These are phyloP conservation scores for Egretta garzetta DNA, from an alignment of 2,113 vertebrate genomes.

Conservation along the genomic window DNA sequence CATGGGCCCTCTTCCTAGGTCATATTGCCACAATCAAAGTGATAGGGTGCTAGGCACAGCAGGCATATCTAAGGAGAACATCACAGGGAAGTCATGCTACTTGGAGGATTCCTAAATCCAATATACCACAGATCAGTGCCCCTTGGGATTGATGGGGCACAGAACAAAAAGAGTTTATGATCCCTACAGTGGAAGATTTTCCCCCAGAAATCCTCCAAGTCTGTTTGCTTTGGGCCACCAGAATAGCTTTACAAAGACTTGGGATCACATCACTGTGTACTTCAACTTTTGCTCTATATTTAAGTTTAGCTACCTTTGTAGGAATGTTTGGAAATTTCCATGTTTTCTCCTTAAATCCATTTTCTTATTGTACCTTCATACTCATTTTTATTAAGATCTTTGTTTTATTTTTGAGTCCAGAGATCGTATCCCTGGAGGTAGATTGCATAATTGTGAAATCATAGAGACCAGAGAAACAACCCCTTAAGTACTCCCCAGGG, in stretches of 20 bases:
- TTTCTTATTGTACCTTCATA: background rate
- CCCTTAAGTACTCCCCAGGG: background rate
- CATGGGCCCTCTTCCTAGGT: background rate
- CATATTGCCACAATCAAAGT: background rate
- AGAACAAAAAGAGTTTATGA: background rate
- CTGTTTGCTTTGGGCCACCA: background rate
- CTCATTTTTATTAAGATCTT: background rate
- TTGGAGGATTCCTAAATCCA: background rate
- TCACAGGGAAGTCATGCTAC: background rate
- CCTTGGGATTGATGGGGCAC: background rate
- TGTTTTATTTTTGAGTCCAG: background rate
- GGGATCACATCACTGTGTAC: background rate
- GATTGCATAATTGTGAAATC: conserved; percentile 42
- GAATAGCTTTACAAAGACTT: background rate
- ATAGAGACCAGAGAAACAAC: conserved; percentile 37
- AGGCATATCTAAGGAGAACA: background rate
- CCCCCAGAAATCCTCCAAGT: background rate
- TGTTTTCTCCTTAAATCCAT: background rate
- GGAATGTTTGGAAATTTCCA: background rate
- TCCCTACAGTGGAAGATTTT: background rate
- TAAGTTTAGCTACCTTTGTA: background rate
- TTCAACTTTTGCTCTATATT: background rate
- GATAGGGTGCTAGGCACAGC: background rate
- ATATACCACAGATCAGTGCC: background rate
- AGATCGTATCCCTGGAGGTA: background rate